Evolutionary conservation across 2,888 invertebrate species (phyloP).

Genomic region (Oxytorus armatus): DNA sequence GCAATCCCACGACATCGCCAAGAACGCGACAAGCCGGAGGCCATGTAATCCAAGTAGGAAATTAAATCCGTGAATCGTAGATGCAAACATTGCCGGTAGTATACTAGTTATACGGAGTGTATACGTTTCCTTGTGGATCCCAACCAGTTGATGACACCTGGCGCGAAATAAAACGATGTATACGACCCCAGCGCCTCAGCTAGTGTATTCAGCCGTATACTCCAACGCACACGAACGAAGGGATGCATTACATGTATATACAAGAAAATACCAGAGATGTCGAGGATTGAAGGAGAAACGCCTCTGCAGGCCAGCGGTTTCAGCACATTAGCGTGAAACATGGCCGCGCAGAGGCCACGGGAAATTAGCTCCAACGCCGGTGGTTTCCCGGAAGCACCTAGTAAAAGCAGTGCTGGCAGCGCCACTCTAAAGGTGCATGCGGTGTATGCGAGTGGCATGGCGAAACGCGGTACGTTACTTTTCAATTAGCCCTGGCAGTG

Average conservation of each 20-base stretch:
- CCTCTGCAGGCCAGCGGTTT: conserved; percentile 62
- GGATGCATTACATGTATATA: not conserved
- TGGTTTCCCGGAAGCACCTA: conserved; percentile 54
- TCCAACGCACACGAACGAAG: conserved; percentile 8
- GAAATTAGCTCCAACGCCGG: conserved; percentile 64
- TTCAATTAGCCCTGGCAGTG: conserved; percentile 60
- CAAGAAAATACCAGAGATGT: conserved; percentile 11
- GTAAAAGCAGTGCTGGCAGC: conserved; percentile 56
- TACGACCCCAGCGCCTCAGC: conserved; percentile 32
- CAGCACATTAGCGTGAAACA: conserved; percentile 68
- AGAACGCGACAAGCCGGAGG: conserved; percentile 20
- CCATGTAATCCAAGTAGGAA: conserved; percentile 45
- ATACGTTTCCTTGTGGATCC: conserved; percentile 21
- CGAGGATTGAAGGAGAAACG: conserved; percentile 44
- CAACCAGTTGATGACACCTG: conserved; percentile 60
- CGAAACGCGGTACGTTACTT: conserved; percentile 58
- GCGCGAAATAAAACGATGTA: conserved; percentile 58
- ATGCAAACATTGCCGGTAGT: conserved; percentile 3
- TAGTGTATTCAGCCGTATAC: conserved; percentile 30
- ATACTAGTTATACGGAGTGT: conserved; percentile 16
- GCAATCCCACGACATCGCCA: not conserved
- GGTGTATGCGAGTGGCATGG: conserved; percentile 36
- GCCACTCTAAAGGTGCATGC: conserved; percentile 48
- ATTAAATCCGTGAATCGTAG: conserved; percentile 56
- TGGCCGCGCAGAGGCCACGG: conserved; percentile 65